These are phyloP conservation scores for Cololabis saira DNA, from an alignment of 2,113 vertebrate genomes.

Conservation along the genomic window DNA sequence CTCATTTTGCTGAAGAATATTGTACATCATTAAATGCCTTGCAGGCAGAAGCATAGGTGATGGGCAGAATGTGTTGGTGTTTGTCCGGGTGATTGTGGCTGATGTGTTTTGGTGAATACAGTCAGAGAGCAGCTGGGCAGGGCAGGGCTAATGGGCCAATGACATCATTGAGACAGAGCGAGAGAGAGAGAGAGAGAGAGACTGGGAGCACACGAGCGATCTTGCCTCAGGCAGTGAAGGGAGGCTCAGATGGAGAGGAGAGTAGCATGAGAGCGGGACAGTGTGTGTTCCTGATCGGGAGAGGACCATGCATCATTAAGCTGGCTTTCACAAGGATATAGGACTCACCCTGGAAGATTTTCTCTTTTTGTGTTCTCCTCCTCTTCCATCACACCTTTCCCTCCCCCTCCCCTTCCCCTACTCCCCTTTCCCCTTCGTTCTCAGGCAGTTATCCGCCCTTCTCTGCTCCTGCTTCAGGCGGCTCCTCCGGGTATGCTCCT, in stretches of 20 bases:
- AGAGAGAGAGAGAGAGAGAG: constrained; percentile 60
- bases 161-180: constrained; percentile 84
- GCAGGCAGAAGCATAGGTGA: not conserved
- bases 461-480: constrained; percentile 67
- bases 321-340: constrained; percentile 63
- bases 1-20: not conserved
- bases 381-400: constrained; percentile 49
- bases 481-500: constrained; percentile 87
- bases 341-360: constrained; percentile 58
- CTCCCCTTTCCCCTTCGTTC: constrained; percentile 50
- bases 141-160: constrained; percentile 82
- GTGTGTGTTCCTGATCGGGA: constrained; percentile 39
- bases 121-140: constrained; percentile 78
- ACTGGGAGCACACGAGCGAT: constrained; percentile 57
- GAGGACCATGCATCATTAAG: constrained; percentile 63
- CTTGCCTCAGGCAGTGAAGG: constrained; percentile 61
- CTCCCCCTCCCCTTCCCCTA: constrained; percentile 28
- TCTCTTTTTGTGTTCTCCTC: constrained; percentile 43
- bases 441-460: constrained; percentile 50
- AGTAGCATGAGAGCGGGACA: constrained; percentile 65
- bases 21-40: not conserved
- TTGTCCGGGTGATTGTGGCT: constrained; percentile 54
- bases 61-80: constrained; percentile 3
- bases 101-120: constrained; percentile 81
- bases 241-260: constrained; percentile 67